These are phyloP conservation scores for Neodontobutis hainanensis DNA, from an alignment of 2,113 vertebrate species.

Conservation along the genomic window DNA sequence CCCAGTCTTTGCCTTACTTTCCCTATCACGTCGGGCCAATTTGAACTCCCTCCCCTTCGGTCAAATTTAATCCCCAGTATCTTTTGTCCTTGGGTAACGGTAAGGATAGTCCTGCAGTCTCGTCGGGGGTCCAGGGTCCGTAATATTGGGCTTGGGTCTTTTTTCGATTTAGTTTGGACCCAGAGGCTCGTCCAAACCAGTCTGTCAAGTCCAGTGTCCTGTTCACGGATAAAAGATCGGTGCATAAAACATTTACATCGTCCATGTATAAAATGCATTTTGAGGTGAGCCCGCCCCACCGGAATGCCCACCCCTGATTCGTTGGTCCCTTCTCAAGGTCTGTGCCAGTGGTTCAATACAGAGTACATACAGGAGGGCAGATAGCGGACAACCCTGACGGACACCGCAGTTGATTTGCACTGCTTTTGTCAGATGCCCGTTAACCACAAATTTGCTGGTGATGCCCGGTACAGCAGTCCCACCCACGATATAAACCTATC, in stretches of 20 bases:
- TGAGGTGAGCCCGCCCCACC: not conserved
- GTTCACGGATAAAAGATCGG: slow-evolving; percentile 14
- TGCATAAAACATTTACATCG: not conserved
- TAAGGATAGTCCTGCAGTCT: not conserved
- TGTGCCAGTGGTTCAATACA: not conserved
- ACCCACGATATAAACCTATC: too few species aligned
- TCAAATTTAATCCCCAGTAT: too few species aligned
- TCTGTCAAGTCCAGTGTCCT: slow-evolving; percentile 12
- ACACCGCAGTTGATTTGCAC: slow-evolving; percentile 6
- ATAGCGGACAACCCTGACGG: slow-evolving; percentile 20
- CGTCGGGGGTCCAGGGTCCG: slow-evolving; percentile 1
- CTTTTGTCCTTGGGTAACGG: too few species aligned
- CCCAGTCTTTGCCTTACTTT: too few species aligned
- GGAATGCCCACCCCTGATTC: not conserved
- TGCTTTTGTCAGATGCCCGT: slow-evolving; percentile 18
- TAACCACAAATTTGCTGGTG: slow-evolving; percentile 4
- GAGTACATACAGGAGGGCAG: not conserved
- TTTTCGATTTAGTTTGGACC: slow-evolving; percentile 1
- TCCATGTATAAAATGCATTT: not conserved
- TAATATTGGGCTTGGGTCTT: slow-evolving; percentile 20
- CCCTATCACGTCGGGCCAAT: too few species aligned
- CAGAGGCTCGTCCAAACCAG: slow-evolving; percentile 1
- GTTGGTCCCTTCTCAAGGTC: slow-evolving; percentile 21
- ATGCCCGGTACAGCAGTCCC: not conserved
- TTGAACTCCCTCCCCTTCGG: too few species aligned